Evolutionary conservation across 2,113 vertebrate genomes (phyloP).

Genomic region (Protobothrops flavoviridis): DNA sequence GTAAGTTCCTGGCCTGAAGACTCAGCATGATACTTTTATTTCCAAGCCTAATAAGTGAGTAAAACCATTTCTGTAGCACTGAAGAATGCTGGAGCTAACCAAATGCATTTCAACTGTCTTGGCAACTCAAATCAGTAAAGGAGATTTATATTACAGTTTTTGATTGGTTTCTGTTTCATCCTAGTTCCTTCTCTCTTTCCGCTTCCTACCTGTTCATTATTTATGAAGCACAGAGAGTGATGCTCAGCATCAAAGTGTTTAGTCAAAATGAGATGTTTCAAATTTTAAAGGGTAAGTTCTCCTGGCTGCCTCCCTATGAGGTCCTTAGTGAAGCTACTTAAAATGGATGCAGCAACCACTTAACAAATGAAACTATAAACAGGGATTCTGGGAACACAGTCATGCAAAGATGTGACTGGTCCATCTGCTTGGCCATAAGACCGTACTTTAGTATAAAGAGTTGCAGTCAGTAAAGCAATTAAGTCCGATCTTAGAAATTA

Average conservation of each 20-base stretch:
- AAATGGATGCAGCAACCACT: constrained; percentile 13
- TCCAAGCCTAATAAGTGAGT: neutral
- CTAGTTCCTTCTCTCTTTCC: neutral
- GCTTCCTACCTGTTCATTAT: constrained; percentile 39
- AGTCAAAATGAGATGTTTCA: constrained; percentile 30
- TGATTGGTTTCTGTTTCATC: constrained; percentile 42
- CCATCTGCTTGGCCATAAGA: constrained; percentile 4
- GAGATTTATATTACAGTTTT: constrained; percentile 24
- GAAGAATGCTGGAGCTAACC: neutral
- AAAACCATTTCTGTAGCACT: neutral
- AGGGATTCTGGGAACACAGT: neutral
- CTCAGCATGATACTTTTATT: neutral
- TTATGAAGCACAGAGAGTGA: constrained; percentile 26
- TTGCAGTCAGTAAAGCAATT: neutral
- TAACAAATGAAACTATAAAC: constrained; percentile 3
- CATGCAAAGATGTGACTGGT: neutral
- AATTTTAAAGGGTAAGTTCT: constrained; percentile 28
- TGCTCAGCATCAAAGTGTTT: constrained; percentile 40
- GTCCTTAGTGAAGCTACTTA: constrained; percentile 3
- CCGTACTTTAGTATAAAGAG: neutral
- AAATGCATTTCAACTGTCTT: constrained; percentile 15
- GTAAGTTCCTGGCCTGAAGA: neutral
- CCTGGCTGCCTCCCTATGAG: neutral
- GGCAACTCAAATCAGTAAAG: constrained; percentile 23
- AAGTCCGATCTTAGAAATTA: neutral